phyloP scores from a whole-genome alignment of 2,113 vertebrate species.

The Petrocephalus zakoni region DNA sequence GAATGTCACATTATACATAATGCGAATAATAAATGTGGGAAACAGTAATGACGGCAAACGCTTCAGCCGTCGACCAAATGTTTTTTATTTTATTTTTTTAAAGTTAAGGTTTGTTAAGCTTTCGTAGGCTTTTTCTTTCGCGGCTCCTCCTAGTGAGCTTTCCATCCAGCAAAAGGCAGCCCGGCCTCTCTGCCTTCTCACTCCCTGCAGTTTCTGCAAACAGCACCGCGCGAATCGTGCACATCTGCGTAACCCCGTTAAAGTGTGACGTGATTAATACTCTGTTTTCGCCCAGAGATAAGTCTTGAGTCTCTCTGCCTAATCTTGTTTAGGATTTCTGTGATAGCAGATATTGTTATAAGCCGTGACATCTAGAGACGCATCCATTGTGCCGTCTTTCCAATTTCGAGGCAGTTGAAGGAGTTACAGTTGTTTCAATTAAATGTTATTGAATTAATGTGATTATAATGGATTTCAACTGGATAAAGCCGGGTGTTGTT shows the following conservation, averaged over 20 bases:
- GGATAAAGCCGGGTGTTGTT: slow-evolving; percentile 8
- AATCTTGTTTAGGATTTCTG: slow-evolving; percentile 10
- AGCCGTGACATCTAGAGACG: not conserved
- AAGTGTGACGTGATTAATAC: slow-evolving; percentile 34
- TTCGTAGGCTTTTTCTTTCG: slow-evolving; percentile 31
- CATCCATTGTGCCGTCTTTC: not conserved
- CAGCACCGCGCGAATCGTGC: slow-evolving; percentile 45
- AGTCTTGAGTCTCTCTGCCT: not conserved
- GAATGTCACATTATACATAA: not conserved
- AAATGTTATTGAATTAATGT: slow-evolving; percentile 12
- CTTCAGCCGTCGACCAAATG: not conserved
- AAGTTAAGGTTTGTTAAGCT: not conserved
- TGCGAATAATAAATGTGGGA: not conserved
- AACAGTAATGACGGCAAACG: not conserved
- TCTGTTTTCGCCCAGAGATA: slow-evolving; percentile 11
- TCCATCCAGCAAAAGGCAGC: slow-evolving; percentile 50
- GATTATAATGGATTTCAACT: slow-evolving; percentile 14
- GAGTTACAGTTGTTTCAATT: slow-evolving; percentile 17
- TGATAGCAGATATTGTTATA: not conserved
- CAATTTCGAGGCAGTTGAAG: not conserved
- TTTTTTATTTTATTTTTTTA: slow-evolving; percentile 10
- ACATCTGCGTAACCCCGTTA: slow-evolving; percentile 46
- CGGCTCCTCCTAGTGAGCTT: slow-evolving; percentile 34
- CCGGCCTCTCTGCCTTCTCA: slow-evolving; percentile 41
- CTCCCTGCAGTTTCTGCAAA: slow-evolving; percentile 40